Evolutionary conservation across 2,113 vertebrate genomes (phyloP).

Genomic region (Sinocyclocheilus grahami): DNA sequence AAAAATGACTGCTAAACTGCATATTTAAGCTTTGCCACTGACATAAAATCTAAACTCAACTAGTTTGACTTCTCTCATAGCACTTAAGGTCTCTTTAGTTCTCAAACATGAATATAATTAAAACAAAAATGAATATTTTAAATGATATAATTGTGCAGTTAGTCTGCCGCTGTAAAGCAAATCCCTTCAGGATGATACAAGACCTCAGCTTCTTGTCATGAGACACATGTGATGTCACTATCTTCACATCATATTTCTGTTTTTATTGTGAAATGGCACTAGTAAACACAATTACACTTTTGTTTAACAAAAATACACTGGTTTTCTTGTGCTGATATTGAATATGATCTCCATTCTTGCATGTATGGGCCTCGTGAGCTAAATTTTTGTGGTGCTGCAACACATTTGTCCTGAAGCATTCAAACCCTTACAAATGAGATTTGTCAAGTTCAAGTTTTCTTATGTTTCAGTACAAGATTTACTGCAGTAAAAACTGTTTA

Average conservation of each 20-base stretch:
- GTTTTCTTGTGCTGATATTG: not conserved
- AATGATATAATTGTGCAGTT: too few species aligned
- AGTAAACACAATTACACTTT: slow-evolving; percentile 1
- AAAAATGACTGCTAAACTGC: not conserved
- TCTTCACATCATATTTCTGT: not conserved
- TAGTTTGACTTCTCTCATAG: too few species aligned
- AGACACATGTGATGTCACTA: not conserved
- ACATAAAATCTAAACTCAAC: too few species aligned
- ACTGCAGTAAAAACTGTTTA: slow-evolving; percentile 12
- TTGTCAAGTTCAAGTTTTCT: slow-evolving; percentile 21
- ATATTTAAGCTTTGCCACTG: too few species aligned
- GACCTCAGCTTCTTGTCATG: not conserved
- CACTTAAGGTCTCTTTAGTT: too few species aligned
- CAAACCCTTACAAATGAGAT: not conserved
- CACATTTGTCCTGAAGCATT: slow-evolving; percentile 31
- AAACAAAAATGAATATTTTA: not conserved
- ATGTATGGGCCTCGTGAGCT: not conserved
- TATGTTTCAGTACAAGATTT: not conserved
- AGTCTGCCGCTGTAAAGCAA: not conserved
- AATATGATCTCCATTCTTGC: not conserved
- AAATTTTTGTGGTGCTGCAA: not conserved
- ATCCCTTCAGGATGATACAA: not conserved
- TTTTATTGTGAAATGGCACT: not conserved
- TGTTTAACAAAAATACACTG: not conserved
- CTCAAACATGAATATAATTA: not conserved